phyloP scores from a whole-genome alignment of 2,113 vertebrate genomes.

The Campylorhamphus procurvoides region DNA sequence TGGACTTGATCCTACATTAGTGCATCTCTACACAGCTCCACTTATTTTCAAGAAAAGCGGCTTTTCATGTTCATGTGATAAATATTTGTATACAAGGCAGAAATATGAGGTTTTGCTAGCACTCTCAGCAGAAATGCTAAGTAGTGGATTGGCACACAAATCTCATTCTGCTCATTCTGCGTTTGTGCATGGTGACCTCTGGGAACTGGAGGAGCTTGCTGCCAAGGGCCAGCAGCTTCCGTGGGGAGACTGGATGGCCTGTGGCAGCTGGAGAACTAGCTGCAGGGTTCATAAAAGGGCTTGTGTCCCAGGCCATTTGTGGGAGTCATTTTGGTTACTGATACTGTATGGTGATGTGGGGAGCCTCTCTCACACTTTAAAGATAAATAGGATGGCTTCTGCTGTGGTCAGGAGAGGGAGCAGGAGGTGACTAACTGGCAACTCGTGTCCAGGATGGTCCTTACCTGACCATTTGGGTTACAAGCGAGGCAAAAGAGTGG shows the following conservation, averaged over 20 bases:
- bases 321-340: not conserved
- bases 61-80: not conserved
- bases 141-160: not conserved
- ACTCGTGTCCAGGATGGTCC: not conserved
- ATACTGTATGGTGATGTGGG: not conserved
- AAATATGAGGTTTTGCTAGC: not conserved
- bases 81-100: not conserved
- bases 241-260: accelerated
- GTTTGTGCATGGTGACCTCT: not conserved
- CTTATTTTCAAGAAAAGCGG: not conserved
- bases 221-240: not conserved
- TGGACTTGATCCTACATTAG: not conserved
- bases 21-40: not conserved
- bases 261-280: not conserved
- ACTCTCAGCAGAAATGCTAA: not conserved
- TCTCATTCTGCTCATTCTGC: not conserved
- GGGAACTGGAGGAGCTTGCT: not conserved
- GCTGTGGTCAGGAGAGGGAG: not conserved
- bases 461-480: not conserved
- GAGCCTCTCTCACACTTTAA: not conserved
- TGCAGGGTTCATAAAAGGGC: not conserved
- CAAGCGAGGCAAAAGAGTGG: not conserved
- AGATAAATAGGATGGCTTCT: not conserved
- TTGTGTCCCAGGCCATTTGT: not conserved
- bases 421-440: not conserved